These are phyloP conservation scores for Alaudala cheleensis DNA, from an alignment of 2,113 vertebrate genomes.

Conservation along the genomic window DNA sequence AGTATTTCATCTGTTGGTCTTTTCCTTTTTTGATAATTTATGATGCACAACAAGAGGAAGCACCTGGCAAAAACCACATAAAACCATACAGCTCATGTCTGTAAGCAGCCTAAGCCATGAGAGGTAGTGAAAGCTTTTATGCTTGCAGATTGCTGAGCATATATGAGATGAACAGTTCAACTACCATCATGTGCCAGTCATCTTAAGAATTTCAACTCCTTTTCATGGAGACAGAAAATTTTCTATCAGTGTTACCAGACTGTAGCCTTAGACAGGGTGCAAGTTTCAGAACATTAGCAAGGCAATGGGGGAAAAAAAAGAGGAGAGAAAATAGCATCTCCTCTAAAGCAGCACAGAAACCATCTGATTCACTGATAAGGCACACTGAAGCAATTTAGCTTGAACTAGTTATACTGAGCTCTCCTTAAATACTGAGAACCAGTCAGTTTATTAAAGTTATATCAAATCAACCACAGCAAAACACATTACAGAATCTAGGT, in stretches of 20 bases:
- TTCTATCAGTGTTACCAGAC: not conserved
- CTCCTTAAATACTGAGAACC: not conserved
- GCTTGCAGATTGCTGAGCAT: accelerated
- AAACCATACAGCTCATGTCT: not conserved
- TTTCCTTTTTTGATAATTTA: not conserved
- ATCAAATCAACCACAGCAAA: not conserved
- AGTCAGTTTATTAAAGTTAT: not conserved
- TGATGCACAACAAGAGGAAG: slow-evolving; percentile 20
- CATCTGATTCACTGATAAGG: not conserved
- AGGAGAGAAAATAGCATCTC: not conserved
- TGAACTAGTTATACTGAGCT: not conserved
- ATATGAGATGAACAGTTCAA: not conserved
- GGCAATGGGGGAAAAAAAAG: accelerated
- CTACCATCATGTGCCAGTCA: not conserved
- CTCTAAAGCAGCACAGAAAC: not conserved
- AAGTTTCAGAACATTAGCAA: not conserved
- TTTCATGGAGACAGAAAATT: not conserved
- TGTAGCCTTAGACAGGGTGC: not conserved
- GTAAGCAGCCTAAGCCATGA: not conserved
- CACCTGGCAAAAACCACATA: slow-evolving; percentile 41
- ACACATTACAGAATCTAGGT: not conserved
- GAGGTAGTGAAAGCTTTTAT: not conserved
- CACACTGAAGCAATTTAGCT: not conserved
- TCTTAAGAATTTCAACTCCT: not conserved
- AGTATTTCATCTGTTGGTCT: not conserved